Conservation (phyloP, 2,797 vertebrate genomes). For the Periophthalmus magnuspinnatus region DNA sequence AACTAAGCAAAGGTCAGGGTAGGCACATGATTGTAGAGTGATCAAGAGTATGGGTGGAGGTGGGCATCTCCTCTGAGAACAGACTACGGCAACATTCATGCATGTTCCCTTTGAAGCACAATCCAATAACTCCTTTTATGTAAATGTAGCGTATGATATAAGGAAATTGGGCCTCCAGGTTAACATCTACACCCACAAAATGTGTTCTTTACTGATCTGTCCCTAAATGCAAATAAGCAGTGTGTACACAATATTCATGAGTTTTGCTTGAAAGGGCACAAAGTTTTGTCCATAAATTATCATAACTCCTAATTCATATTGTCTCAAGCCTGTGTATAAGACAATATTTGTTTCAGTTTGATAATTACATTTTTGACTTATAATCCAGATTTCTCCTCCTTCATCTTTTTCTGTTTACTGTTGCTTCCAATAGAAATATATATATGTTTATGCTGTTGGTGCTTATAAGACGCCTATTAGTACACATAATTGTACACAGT, state of each 20-base stretch:
- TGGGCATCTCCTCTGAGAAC: slow-evolving; percentile 29
- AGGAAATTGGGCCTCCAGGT: slow-evolving; percentile 29
- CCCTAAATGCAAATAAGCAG: slow-evolving; percentile 30
- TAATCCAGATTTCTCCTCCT: too few species aligned
- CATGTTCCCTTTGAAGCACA: slow-evolving; percentile 40
- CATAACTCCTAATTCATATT: too few species aligned
- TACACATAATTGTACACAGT: too few species aligned
- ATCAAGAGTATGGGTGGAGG: slow-evolving; percentile 12
- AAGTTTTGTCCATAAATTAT: too few species aligned
- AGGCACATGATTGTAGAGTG: slow-evolving; percentile 17
- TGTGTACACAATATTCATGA: too few species aligned
- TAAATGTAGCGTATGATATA: slow-evolving; percentile 56
- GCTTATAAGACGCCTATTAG: too few species aligned
- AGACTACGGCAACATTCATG: slow-evolving; percentile 6
- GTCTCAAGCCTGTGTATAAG: too few species aligned
- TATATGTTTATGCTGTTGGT: too few species aligned
- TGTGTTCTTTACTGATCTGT: slow-evolving; percentile 15
- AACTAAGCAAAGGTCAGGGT: neutral
- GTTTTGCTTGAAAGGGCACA: too few species aligned
- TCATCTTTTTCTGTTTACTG: too few species aligned
- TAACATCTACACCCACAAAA: slow-evolving; percentile 5
- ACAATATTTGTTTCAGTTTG: too few species aligned
- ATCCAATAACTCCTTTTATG: slow-evolving; percentile 46
- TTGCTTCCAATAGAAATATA: too few species aligned
- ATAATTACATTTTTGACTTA: neutral